Base-by-base conservation (phyloP, 2,797 vertebrate species). In the Sebastes flavidus region DNA sequence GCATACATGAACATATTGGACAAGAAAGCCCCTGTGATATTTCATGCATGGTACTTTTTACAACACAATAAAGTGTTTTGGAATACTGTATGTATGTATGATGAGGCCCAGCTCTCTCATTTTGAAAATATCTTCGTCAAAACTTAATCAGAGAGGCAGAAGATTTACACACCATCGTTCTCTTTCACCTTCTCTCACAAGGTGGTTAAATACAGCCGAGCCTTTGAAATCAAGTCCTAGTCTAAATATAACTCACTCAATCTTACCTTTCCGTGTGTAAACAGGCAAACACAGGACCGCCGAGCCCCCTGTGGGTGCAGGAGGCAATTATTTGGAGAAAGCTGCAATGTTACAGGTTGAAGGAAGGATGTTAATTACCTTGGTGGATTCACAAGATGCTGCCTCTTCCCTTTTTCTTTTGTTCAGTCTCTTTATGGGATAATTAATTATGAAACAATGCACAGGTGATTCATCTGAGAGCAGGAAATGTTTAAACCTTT, bases 361-460 rank as follows among this genome's bases (percentile, higher is more conserved):
- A 58, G 88, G 88, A 91, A 84, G 87, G 91, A 92, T 95, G 93
- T 88, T 96, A 95, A 96, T 96, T 95, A 95, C 92, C 92, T 95
- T 58, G 18, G 94, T 88, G 91, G 84, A 89, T 95, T 94, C 90
- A 78, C 66, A 78, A 85, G 88, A 92, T 87, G 91, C 91, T 87
- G 82, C 88, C 76, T 92, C 81, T 91, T 89, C 86, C 84, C 82
- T 88, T 62, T 62, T 92, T 84, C 88, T 89, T 94, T 94, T 91
- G 87, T 89, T 92, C 76, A 68, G 52, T 81, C 87, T 89, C 90
- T 95, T 94, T 92, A 92, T 90, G 82, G 86, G 84, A 92, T 94
- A 93, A 95, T 96, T 95, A 95, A 95, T 95, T 95, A 94, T 95
- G 94, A 94, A 95, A 91, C 91, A 91, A 94, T 90, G 85, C 82